Base-by-base conservation (phyloP, 2,113 vertebrate genomes). In the Rissa tridactyla region DNA sequence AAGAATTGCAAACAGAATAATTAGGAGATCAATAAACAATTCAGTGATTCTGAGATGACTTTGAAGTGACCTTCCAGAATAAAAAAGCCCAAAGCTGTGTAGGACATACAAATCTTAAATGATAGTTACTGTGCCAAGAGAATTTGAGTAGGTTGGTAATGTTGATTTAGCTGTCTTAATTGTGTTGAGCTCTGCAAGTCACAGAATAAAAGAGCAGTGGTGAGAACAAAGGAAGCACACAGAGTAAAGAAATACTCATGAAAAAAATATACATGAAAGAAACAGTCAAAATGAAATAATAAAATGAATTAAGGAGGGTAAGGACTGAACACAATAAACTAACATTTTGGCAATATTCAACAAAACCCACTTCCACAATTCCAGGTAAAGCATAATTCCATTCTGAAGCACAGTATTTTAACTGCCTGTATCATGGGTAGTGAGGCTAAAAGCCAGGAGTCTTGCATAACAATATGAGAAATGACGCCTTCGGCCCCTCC, bases 101-200 rank as follows among this genome's bases (percentile, higher is more conserved):
- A 94, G 87, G 85, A 91, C 89, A 93, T 86, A 71, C 89, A 93
- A 79, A 92, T 86, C 73, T 92, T 82, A 96, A 90, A 80, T 87
- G 80, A 75, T 93, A 88, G 93, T 87, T 91, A 82, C 75, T 76
- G 80, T 97, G 91, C 92, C 94, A 94, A 95, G 78, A 87, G 82
- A 96, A 93, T 97, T 85, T 73, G 90, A 95, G 85, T 85, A 96
- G 90, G 91, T 71, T 85, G 57, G 75, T 89, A 88, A 87, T 93
- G 96, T 97, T 97, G 96, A 91, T 95, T 95, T 96, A 97, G 60
- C 93, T 95, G 83, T 91, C 95, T 88, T 97, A 93, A 97, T 90
- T 95, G 82, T 89, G 73, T 92, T 87, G 90, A 95, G 85, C 85
- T 81, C 70, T 82, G 88, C 68, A 86, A 86, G 89, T 89, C 88